phyloP scores from a whole-genome alignment of 2,797 vertebrate genomes.

The Huso huso region DNA sequence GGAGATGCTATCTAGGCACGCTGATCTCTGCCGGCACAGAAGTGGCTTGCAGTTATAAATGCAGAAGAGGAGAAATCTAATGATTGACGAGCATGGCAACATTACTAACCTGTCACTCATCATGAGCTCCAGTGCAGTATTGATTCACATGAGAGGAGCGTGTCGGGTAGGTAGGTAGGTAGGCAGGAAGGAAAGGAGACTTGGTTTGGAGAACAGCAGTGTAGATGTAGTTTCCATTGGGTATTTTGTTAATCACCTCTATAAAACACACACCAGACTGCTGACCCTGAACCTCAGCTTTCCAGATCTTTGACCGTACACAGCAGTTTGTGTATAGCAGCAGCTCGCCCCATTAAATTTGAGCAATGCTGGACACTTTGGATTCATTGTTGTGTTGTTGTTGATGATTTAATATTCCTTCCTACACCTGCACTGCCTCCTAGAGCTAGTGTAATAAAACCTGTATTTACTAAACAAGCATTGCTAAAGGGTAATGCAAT shows the following conservation, averaged over 20 bases:
- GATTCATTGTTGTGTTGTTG: background rate
- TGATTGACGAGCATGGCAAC: constrained; percentile 9
- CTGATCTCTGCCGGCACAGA: background rate
- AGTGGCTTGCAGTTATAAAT: background rate
- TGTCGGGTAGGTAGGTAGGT: background rate
- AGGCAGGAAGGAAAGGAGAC: background rate
- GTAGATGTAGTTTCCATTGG: too few relatives aligned
- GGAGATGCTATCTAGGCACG: background rate
- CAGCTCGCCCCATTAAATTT: too few relatives aligned
- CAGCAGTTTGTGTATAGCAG: too few relatives aligned
- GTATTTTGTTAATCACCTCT: too few relatives aligned
- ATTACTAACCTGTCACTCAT: background rate
- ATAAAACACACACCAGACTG: too few relatives aligned
- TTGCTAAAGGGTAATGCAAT: constrained; percentile 1
- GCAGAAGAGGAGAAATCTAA: constrained; percentile 8
- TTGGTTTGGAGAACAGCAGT: too few relatives aligned
- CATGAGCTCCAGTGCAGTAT: background rate
- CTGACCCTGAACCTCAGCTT: too few relatives aligned
- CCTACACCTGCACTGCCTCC: background rate
- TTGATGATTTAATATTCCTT: background rate
- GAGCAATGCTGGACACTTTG: too few relatives aligned
- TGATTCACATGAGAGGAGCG: constrained; percentile 21
- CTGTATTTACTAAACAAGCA: constrained; percentile 9
- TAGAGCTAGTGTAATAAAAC: background rate
- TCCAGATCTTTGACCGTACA: too few relatives aligned